phyloP scores from a whole-genome alignment of 1,140 invertebrate genomes.

The Dolichoris vasculosae region DNA sequence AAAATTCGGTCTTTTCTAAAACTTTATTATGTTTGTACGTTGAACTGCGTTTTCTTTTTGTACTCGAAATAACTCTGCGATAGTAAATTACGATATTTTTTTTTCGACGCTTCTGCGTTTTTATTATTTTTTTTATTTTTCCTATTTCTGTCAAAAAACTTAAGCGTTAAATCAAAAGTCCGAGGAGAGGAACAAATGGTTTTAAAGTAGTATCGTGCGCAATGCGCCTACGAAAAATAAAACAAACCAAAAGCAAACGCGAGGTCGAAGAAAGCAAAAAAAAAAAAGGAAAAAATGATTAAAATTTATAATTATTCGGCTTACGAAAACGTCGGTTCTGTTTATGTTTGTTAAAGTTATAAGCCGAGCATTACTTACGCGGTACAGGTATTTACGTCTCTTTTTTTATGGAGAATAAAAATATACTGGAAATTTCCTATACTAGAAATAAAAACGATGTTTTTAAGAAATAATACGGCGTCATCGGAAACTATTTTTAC shows the following conservation, averaged over 20 bases:
- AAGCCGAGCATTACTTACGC: too few relatives aligned
- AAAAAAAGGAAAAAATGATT: neutral
- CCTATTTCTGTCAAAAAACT: neutral
- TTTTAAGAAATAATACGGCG: neutral
- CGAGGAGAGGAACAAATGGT: neutral
- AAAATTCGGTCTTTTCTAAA: constrained; percentile 12
- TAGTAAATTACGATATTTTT: neutral
- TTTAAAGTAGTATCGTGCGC: too few relatives aligned
- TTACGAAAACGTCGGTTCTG: too few relatives aligned
- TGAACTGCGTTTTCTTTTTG: neutral
- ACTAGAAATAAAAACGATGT: neutral
- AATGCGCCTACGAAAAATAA: too few relatives aligned
- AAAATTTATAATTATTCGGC: neutral
- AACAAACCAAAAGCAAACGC: too few relatives aligned
- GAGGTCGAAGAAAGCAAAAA: too few relatives aligned
- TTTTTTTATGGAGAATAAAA: neutral
- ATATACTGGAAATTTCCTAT: neutral
- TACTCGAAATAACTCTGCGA: neutral
- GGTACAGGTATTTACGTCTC: neutral
- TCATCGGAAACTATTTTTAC: neutral
- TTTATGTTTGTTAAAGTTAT: too few relatives aligned
- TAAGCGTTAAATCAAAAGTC: neutral
- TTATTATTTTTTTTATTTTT: neutral
- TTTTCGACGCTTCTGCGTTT: neutral
- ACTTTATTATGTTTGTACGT: neutral